Percentiles rank a stretch among this genome's conserved stretches.
Evolutionary conservation across 2,113 vertebrate species (phyloP).

Genomic region (Trachemys scripta): DNA sequence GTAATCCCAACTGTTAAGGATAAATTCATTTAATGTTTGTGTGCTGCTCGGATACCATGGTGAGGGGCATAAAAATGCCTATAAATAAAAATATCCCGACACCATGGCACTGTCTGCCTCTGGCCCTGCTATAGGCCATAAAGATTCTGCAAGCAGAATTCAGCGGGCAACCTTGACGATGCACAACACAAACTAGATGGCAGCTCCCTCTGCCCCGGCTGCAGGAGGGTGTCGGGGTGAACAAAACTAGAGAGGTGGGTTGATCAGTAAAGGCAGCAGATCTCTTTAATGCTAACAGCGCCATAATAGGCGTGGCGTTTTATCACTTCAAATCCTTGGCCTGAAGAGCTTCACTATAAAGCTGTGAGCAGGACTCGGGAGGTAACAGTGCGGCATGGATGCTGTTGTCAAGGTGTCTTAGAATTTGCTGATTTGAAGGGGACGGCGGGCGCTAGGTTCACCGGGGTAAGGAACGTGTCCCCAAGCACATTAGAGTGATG

Average conservation of each 20-base stretch:
- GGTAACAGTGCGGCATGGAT: conserved; percentile 20
- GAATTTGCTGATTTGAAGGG: background rate
- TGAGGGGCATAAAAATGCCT: conserved; percentile 73
- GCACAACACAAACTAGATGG: background rate
- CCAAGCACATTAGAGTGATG: background rate
- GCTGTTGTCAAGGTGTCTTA: background rate
- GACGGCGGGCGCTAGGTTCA: background rate
- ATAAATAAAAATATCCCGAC: conserved; percentile 73
- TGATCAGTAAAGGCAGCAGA: conserved; percentile 74
- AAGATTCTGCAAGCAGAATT: conserved; percentile 65
- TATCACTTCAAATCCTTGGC: conserved; percentile 59
- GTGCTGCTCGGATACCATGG: conserved; percentile 28
- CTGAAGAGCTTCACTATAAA: conserved; percentile 28
- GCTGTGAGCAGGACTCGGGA: conserved; percentile 45
- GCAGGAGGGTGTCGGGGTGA: conserved; percentile 58
- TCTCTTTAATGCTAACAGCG: conserved; percentile 50
- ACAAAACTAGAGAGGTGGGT: conserved; percentile 24
- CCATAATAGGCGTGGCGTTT: conserved; percentile 40
- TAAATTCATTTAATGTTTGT: conserved; percentile 58
- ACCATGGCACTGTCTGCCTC: conserved; percentile 57
- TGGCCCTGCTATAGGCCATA: conserved; percentile 50
- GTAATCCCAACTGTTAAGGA: conserved; percentile 54
- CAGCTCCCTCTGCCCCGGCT: conserved; percentile 22
- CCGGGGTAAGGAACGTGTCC: background rate
- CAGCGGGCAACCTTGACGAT: conserved; percentile 48